Percentiles rank a stretch among this genome's conserved stretches.
These are phyloP conservation scores for Gobio occitaniae DNA, from an alignment of 2,797 vertebrate species.

Conservation along the genomic window DNA sequence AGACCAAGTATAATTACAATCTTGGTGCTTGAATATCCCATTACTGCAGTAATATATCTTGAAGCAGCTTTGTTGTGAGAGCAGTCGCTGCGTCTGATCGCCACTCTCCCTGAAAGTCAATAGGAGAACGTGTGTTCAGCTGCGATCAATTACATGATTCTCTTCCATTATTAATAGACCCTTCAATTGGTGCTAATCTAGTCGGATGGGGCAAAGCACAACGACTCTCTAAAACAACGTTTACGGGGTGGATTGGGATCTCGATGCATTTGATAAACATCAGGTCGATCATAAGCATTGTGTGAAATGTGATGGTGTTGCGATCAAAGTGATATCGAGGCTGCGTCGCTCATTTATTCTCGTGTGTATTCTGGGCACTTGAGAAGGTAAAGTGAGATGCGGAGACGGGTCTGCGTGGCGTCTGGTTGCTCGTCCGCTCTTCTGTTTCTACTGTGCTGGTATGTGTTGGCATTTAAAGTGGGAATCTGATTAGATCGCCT, in stretches of 20 bases:
- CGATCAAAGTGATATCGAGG: too few relatives aligned
- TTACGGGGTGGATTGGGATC: neutral
- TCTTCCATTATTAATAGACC: conserved; percentile 30
- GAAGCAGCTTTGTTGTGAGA: neutral
- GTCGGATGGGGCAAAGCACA: neutral
- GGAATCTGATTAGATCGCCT: conserved; percentile 49
- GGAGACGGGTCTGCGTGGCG: neutral
- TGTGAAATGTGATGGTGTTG: too few relatives aligned
- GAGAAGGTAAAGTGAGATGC: neutral
- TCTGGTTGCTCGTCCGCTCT: conserved; percentile 1
- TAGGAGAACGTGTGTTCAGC: conserved; percentile 20
- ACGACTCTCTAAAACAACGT: neutral
- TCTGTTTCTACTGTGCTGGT: conserved; percentile 6
- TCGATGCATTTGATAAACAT: neutral
- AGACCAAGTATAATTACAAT: neutral
- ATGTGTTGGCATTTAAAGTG: conserved; percentile 53
- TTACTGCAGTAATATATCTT: conserved; percentile 7
- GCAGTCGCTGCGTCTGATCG: neutral
- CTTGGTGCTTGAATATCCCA: neutral
- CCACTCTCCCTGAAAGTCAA: conserved; percentile 40
- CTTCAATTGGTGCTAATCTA: neutral
- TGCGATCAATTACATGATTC: conserved; percentile 11
- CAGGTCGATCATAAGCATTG: neutral
- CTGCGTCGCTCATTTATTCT: neutral
- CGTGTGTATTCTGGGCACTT: neutral